These are phyloP conservation scores for Bolborhynchus lineola DNA, from an alignment of 2,113 vertebrate species.

Conservation along the genomic window DNA sequence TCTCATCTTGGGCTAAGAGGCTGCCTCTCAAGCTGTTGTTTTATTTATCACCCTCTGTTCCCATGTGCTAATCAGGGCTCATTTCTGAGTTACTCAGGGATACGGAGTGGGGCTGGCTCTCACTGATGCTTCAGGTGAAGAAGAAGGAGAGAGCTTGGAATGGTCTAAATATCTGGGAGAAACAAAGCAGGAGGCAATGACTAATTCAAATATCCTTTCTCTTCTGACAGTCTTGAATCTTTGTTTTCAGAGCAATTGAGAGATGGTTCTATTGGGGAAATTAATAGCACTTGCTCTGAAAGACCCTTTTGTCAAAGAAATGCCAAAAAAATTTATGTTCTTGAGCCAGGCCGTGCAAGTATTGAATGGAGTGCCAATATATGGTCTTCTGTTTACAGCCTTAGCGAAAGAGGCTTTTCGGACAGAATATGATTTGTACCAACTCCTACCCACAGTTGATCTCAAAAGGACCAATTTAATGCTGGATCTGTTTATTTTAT, in stretches of 20 bases:
- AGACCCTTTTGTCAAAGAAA: not conserved
- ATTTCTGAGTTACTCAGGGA: not conserved
- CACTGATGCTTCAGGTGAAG: not conserved
- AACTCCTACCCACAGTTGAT: slow-evolving; percentile 28
- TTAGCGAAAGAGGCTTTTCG: not conserved
- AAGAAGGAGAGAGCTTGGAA: not conserved
- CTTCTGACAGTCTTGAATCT: not conserved
- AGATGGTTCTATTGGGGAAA: not conserved
- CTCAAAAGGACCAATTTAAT: slow-evolving; percentile 31
- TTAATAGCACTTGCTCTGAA: slow-evolving; percentile 17
- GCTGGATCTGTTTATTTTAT: slow-evolving; percentile 23
- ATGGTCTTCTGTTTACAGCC: not conserved
- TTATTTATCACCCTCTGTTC: not conserved
- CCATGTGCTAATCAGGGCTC: accelerated
- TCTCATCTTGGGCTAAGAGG: not conserved
- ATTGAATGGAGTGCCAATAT: slow-evolving; percentile 10
- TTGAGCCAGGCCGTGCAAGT: not conserved
- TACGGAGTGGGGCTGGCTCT: not conserved
- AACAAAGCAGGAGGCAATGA: not conserved
- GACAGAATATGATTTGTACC: slow-evolving; percentile 25
- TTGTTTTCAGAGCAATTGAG: not conserved
- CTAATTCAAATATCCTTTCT: not conserved
- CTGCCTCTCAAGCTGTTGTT: not conserved
- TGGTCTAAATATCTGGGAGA: not conserved
- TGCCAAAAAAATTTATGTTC: not conserved